Evolutionary conservation across 2,113 vertebrate genomes (phyloP).

Genomic region (Cavia aperea): DNA sequence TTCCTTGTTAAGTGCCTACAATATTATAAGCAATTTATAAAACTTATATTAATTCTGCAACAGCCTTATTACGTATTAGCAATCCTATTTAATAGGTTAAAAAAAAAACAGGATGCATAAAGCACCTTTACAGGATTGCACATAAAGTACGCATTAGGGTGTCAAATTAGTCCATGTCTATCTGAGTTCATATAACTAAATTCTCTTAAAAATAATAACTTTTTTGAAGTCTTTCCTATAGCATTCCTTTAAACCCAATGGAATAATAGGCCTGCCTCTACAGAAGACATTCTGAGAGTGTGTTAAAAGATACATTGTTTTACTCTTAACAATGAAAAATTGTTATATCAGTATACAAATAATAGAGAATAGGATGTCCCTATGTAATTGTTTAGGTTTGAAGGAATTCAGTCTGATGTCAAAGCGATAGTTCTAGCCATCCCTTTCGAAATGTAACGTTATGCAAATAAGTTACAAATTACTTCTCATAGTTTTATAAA

Average conservation of each 20-base stretch:
- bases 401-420: conserved; percentile 14
- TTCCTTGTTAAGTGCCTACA: not conserved
- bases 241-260: not conserved
- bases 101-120: not conserved
- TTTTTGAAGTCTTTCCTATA: not conserved
- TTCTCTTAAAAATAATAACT: not conserved
- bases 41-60: not conserved
- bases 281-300: not conserved
- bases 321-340: conserved; percentile 12
- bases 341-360: not conserved
- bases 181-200: not conserved
- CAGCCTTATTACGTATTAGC: not conserved
- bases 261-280: conserved; percentile 7
- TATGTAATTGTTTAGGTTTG: not conserved
- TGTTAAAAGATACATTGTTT: not conserved
- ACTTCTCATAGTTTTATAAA: conserved; percentile 52
- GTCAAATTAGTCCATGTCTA: not conserved
- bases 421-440: not conserved
- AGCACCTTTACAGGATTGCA: not conserved
- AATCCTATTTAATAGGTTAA: not conserved
- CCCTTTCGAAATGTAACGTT: conserved; percentile 45
- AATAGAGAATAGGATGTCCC: not conserved
- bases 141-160: not conserved
- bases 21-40: not conserved
- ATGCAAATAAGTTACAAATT: conserved; percentile 50